Base-by-base conservation (phyloP, 1,140 invertebrate species). In the Microplitis mediator region DNA sequence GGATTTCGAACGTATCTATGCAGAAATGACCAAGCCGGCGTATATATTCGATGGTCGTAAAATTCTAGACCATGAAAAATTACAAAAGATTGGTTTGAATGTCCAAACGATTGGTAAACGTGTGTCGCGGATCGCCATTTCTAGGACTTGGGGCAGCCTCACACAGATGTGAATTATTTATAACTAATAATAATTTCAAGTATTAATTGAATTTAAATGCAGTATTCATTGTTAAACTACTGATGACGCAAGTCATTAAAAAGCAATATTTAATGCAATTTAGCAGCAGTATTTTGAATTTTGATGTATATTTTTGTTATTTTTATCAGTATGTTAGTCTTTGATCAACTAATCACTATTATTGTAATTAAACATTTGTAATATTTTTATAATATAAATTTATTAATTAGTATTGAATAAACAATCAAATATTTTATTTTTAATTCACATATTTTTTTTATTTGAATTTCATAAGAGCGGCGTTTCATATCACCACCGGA, bases 11-110 rank as follows among this genome's bases (percentile, higher is more conserved):
- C 90, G 90, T 77, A 97, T 99, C 69, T 99, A 97, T 82, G 87
- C 93, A 34, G 90, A 89, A 0, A 99, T 99, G 98, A 93, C 97
- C 90, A 99, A 99, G 81, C 98, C 98, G 5, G 98, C 98, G 0
- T 99, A 97, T 82, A 91, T 99, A 54, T 99, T 99, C 87, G 98
- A 99, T 87, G 98, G 98, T 1, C 89, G 98, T 63, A 95, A 98
- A 81, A 97, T 99, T 61, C 85, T 99, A 3, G 90, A 99, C 80
- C 96, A 98, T 81, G 91, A 95, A 72, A 82, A 88, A 0, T 84
- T 99, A 16, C 90, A 93, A 67, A 91, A 93, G 73, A 95, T 99
- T 54, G 98, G 98, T 14, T 99, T 99, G 85, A 94, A 98, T 75
- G 98, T 99, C 0, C 95, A 99, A 84, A 96, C 96, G 0, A 98